Evolutionary conservation across 2,113 vertebrate species (phyloP).

Genomic region (Oophaga pumilio): DNA sequence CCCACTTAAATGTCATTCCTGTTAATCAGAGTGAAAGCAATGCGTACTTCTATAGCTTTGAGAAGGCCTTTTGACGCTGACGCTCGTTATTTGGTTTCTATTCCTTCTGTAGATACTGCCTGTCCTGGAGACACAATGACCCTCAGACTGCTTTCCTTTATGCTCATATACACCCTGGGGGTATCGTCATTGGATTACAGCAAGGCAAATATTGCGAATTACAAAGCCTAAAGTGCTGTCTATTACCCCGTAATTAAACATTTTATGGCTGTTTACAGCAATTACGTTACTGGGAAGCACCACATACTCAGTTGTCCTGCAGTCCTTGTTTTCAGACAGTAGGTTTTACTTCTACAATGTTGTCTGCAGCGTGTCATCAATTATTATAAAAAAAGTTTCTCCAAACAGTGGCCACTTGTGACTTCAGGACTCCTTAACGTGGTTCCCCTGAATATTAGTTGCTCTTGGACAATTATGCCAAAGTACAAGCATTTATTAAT

Average conservation of each 20-base stretch:
- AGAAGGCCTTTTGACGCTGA: neutral
- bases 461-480: no score
- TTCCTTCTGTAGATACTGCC: neutral
- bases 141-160: neutral
- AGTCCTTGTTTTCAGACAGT: neutral
- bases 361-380: no score
- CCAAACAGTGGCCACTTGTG: no score
- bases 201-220: neutral
- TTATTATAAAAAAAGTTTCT: no score
- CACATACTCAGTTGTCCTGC: neutral
- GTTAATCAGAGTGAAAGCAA: neutral
- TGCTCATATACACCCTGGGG: slow-evolving; percentile 23
- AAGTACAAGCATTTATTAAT: no score
- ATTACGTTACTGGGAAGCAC: neutral
- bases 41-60: neutral
- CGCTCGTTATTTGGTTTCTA: neutral
- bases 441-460: no score
- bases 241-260: slow-evolving; percentile 37
- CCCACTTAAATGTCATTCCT: slow-evolving; percentile 8
- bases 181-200: slow-evolving; percentile 35
- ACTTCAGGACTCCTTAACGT: no score
- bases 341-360: neutral
- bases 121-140: neutral
- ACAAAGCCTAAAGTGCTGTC: neutral
- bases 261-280: slow-evolving; percentile 5